Base-by-base conservation (phyloP, 2,113 vertebrate species). In the Gopherus flavomarginatus region DNA sequence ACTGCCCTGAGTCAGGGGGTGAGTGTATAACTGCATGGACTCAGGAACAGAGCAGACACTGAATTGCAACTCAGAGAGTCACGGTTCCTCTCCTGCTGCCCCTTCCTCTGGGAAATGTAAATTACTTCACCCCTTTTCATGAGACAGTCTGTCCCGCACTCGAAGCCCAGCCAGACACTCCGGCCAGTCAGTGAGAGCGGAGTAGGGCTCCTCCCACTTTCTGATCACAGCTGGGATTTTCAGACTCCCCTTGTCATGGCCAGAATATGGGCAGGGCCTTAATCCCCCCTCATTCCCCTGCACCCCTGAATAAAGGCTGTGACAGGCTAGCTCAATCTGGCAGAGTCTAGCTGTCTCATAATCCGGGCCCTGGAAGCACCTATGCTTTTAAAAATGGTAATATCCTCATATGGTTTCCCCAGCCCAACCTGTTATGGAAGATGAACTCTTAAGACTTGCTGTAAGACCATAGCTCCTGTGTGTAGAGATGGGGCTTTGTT, bases 61-160 rank as follows among this genome's bases (percentile, higher is more conserved):
- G 86, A 21, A 79, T 87, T 86, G 75, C 59, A 95, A 95, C 65
- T 82, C 22, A 87, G 42, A 85, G 65, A 88, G 83, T 88, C 21
- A 54, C 54, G 57, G 2, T 59, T 59, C 29, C 17, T 95, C 90
- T 54, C 54, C 94, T 87, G 27, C 16, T 94, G 88, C 72, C 77
- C 86, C 65, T 94, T 10, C 86, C 1, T 84, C 80, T 87, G 54
- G 88, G 87, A 94, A 91, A 50, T 0, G 9, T 22, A 85, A 81
- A 85, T 62, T 62, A 59, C 59, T 62, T 62, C 59, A 14, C 59
- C 27, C 59, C 59, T 62, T 62, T 29, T 62, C 29, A 16, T 62
- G 29, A 14, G 59, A 62, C 29, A 31, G 59, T 59, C 57, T 29
- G 11, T 26, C 26, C 24, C 57, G 10, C 24, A 29, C 57, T 29